Evolutionary conservation across 1,140 invertebrate genomes (phyloP).

Genomic region (Oedothorax gibbosus): DNA sequence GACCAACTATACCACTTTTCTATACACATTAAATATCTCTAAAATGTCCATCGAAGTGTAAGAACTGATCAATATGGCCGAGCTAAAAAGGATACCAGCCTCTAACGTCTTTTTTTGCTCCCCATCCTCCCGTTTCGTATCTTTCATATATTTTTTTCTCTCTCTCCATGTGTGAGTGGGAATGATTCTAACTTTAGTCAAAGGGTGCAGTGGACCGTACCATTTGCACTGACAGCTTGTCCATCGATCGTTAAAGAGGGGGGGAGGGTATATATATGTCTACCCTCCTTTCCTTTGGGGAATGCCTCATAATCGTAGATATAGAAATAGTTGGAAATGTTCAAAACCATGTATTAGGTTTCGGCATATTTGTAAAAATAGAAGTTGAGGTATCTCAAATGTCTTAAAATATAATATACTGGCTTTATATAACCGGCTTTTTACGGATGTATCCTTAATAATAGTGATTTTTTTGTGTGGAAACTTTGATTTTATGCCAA

Average conservation of each 20-base stretch:
- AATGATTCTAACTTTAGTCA: constrained; percentile 39
- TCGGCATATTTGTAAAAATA: too few relatives aligned
- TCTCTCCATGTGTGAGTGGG: constrained; percentile 4
- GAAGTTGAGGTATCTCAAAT: too few relatives aligned
- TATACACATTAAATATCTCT: neutral
- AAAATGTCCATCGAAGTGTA: constrained; percentile 36
- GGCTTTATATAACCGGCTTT: too few relatives aligned
- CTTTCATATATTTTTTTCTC: constrained; percentile 6
- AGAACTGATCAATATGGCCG: constrained; percentile 52
- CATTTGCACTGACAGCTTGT: constrained; percentile 22
- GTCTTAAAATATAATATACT: too few relatives aligned
- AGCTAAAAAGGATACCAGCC: constrained; percentile 51
- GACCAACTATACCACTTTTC: too few relatives aligned
- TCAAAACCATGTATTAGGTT: too few relatives aligned
- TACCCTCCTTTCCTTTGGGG: neutral
- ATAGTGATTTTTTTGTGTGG: too few relatives aligned
- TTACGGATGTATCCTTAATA: too few relatives aligned
- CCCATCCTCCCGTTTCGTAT: constrained; percentile 7
- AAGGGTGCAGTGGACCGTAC: constrained; percentile 47
- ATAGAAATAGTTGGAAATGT: too few relatives aligned
- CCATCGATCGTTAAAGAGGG: neutral
- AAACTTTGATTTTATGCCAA: too few relatives aligned
- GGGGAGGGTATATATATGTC: neutral
- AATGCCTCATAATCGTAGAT: too few relatives aligned
- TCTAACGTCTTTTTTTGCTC: constrained; percentile 25